Evolutionary conservation across 2,113 vertebrate genomes (phyloP).

Genomic region (Vireo altiloquus): DNA sequence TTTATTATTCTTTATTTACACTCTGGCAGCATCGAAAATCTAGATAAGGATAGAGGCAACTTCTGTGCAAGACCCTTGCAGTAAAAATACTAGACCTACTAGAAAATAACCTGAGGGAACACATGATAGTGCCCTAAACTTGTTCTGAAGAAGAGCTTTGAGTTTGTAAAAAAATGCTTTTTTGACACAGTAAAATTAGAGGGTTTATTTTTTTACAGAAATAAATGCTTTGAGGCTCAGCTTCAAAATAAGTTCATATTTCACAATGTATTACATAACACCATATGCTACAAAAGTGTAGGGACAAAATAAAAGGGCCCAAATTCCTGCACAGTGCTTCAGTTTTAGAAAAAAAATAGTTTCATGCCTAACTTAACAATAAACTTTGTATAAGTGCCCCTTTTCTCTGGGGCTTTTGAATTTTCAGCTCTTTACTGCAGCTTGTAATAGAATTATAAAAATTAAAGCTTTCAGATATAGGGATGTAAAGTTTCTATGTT

Average conservation of each 20-base stretch:
- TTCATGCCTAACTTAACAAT: neutral
- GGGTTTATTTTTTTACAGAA: neutral
- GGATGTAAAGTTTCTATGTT: neutral
- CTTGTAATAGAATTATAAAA: neutral
- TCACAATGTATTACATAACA: neutral
- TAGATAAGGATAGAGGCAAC: neutral
- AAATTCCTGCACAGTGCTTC: neutral
- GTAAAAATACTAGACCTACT: neutral
- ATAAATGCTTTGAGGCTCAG: neutral
- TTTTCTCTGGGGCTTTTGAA: neutral
- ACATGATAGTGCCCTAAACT: neutral
- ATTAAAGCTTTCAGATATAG: neutral
- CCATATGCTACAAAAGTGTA: neutral
- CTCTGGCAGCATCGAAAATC: neutral
- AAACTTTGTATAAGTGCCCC: neutral
- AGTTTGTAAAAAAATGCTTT: neutral
- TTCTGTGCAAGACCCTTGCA: neutral
- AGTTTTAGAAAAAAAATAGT: neutral
- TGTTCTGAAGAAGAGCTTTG: neutral
- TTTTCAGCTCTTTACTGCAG: neutral
- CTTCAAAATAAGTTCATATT: neutral
- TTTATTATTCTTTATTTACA: neutral
- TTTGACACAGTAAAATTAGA: neutral
- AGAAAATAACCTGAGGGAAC: neutral
- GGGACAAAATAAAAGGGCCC: neutral